Evolutionary conservation across 1,140 invertebrate species (phyloP), one percentile per base, ranked within the genome.

Genomic region (Pseudobourletiella spinata): DNA sequence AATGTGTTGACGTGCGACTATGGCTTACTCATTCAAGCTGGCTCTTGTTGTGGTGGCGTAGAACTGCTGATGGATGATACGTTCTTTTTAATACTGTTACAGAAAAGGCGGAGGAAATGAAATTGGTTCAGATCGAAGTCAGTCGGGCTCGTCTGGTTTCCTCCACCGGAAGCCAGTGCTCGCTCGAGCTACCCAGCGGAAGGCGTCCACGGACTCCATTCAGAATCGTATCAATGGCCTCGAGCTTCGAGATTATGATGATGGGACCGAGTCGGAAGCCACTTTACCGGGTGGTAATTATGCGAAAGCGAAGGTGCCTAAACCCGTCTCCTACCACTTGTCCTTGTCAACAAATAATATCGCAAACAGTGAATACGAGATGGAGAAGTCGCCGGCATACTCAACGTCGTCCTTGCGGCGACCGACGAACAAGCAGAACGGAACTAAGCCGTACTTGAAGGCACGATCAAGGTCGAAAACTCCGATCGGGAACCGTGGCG

Each of bases 101-200:
- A 55, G 52, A 32, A 55, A 55, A 18, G 25, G 28, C 3, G n/a
- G n/a, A n/a, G n/a, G n/a, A n/a, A 55, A 55, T 39, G 50, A 54
- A 8, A 26, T 54, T 15, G 52, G 52, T 6, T 55, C 52, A 8
- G 52, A 55, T 55, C 52, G 52, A 3, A 55, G 52, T 55, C 52
- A 55, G 22, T 55, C 52, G n/a, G 52, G 52, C 39, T 55, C 52
- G 14, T 55, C 52, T 55, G 52, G 52, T n/a, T 55, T 55, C 22
- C 52, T 55, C 26, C 52, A 55, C 26, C 52, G 52, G 26, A 55
- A 55, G 32, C 52, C 52, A 3, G 52, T 55, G 3, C 20, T 55
- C 18, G 52, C 52, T 20, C 26, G 52, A 16, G 28, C 52, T 3
- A 26, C 50, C 8, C 50, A 52, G 29, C 20, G 52, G 29, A 55